A percentile compares a stretch with the other conserved stretches of the same genome.
phyloP scores from a whole-genome alignment of 1,140 invertebrate genomes.

The Caerostris darwini region DNA sequence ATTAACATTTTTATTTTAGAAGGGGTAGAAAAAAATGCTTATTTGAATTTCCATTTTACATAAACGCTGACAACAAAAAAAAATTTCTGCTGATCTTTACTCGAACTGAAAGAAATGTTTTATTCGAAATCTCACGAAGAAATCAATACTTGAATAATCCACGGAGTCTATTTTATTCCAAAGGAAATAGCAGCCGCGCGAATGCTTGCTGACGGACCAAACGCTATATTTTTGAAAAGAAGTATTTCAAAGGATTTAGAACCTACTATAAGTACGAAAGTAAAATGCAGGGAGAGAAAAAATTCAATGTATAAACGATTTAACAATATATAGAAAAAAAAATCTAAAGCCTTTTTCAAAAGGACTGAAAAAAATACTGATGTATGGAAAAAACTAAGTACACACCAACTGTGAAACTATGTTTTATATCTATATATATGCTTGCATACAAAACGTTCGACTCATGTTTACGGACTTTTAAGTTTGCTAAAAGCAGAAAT shows the following conservation, averaged over 20 bases:
- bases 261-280: constrained; percentile 33
- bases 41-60: constrained; percentile 48
- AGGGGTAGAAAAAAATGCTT: neutral
- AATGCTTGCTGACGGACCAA: constrained; percentile 18
- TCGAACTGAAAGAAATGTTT: constrained; percentile 32
- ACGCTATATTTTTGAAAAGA: constrained; percentile 17
- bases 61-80: constrained; percentile 43
- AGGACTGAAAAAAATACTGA: neutral
- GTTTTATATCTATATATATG: neutral
- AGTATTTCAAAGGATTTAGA: constrained; percentile 40
- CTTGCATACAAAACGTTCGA: neutral
- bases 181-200: neutral
- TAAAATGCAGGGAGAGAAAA: constrained; percentile 17
- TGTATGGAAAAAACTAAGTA: neutral
- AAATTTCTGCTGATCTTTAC: constrained; percentile 28
- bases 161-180: constrained; percentile 26
- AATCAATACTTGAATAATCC: constrained; percentile 42
- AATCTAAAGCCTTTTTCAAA: neutral
- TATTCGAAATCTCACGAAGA: constrained; percentile 25
- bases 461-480: neutral
- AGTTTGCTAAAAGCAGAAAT: neutral
- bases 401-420: neutral
- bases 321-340: neutral
- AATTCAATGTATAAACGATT: constrained; percentile 37
- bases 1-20: neutral